phyloP scores from a whole-genome alignment of 2,797 vertebrate species.

The Dryobates pubescens region DNA sequence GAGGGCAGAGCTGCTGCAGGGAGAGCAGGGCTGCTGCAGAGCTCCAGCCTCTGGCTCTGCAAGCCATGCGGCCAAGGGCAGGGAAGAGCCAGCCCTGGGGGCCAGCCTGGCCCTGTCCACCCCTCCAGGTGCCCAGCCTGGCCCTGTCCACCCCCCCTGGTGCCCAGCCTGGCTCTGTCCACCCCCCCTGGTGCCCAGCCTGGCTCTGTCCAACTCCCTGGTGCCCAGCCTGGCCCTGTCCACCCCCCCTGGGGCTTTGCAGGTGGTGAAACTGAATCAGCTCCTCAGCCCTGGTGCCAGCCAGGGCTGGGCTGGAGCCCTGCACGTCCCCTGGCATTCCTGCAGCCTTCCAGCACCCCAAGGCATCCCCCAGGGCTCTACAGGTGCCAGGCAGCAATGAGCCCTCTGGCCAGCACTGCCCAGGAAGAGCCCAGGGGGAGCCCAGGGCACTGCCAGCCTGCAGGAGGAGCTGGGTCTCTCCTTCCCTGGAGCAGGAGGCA shows the following conservation, averaged over 20 bases:
- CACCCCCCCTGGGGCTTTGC: not conserved
- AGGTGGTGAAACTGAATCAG: slow-evolving; percentile 33
- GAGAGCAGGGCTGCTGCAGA: too few species aligned
- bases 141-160: too few species aligned
- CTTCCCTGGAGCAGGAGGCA: fast-evolving
- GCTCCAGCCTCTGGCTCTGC: too few species aligned
- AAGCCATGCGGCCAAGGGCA: too few species aligned
- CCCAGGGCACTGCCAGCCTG: not conserved
- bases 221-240: too few species aligned
- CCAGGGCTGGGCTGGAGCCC: not conserved
- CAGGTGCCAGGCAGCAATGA: not conserved
- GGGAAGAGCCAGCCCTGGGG: too few species aligned
- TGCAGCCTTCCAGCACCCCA: fast-evolving
- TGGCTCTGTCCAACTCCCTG: fast-evolving
- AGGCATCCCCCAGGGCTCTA: not conserved
- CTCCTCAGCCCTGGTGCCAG: not conserved
- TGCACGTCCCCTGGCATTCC: fast-evolving
- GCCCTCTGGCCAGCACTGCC: fast-evolving
- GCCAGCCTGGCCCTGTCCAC: too few species aligned
- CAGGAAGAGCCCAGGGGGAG: fast-evolving
- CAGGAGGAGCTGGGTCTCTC: not conserved
- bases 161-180: too few species aligned
- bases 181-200: not conserved
- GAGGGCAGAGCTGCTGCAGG: too few species aligned
- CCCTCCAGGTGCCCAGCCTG: too few species aligned